Evolutionary conservation across 1,140 invertebrate genomes (phyloP).

Genomic region (Brachionus rubens): DNA sequence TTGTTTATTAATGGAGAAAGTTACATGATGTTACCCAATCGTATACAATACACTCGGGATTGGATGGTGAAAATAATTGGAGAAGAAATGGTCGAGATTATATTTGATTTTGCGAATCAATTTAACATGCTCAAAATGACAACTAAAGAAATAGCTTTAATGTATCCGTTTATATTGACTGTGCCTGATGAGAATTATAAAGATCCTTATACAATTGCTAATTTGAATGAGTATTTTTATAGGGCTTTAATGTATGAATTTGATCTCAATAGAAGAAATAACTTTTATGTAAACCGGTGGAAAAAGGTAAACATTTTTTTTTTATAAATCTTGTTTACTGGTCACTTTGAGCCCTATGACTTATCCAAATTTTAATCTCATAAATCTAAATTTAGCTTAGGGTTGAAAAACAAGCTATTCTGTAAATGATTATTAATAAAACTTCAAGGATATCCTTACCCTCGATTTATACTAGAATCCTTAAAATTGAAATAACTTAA

Average conservation of each 20-base stretch:
- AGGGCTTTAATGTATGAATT: slow-evolving; percentile 13
- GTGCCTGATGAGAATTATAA: background rate
- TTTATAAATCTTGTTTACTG: no score
- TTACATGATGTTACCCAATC: slow-evolving; percentile 35
- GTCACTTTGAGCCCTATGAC: no score
- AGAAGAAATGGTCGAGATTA: slow-evolving; percentile 3
- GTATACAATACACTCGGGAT: background rate
- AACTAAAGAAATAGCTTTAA: slow-evolving; percentile 32
- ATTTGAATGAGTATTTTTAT: slow-evolving; percentile 23
- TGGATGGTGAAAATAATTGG: slow-evolving; percentile 41
- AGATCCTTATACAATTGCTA: background rate
- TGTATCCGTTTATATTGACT: slow-evolving; percentile 9
- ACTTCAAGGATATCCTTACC: no score
- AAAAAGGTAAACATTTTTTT: no score
- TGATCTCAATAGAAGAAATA: background rate
- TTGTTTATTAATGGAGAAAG: slow-evolving; percentile 20
- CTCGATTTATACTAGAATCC: no score
- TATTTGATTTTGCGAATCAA: slow-evolving; percentile 22
- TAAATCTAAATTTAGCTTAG: no score
- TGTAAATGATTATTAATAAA: no score
- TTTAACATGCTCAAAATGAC: slow-evolving; percentile 39
- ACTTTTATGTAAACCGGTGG: background rate
- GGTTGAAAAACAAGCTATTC: no score
- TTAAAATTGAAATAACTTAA: no score
- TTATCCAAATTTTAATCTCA: no score